Base-by-base conservation (phyloP, 2,888 invertebrate species). In the Synergus japonicus region DNA sequence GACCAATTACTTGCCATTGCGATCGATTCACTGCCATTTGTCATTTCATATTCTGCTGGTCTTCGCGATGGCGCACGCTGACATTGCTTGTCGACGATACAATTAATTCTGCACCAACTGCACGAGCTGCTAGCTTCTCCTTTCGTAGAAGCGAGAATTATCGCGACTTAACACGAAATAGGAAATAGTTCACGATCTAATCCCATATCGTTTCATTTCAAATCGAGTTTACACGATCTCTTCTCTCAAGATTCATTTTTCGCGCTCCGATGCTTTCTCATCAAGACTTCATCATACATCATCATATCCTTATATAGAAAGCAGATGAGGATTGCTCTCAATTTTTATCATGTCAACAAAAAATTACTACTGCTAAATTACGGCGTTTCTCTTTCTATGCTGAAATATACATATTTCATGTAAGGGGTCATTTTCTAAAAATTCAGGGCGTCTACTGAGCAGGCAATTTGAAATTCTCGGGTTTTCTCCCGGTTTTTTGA, bases 1-100 rank as follows among this genome's bases (percentile, higher is more conserved):
- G 64, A 76, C 82, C 77, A 82, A 82, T 82, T 82, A 82, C 82
- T 79, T 78, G 66, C 63, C 78, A 66, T 65, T 78, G 64, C 49
- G 78, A 76, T 82, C 78, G 79, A 81, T 79, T 82, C 69, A 22
- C 77, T 64, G 76, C 78, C 77, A 78, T 78, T 78, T 76, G 58
- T 79, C 73, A 73, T 73, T 73, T 73, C 73, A 73, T 73, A 73
- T 73, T 54, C 65, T 49, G 4, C 49, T 69, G 29, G 29, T 54
- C 4, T 54, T 29, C 37, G 73, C 77, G 60, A 77, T 79, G 58
- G 58, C 63, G 44, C 66, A 46, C 77, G 60, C 15, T n/a, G 58
- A 10, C 76, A 44, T 64, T 64, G 64, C 64, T 44, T 73, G 44
- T 64, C 63, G 64, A 65, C 76, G 64, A 64, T 67, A 22, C 76